phyloP scores from a whole-genome alignment of 2,797 vertebrate species.

The Euphonia xanthogaster region DNA sequence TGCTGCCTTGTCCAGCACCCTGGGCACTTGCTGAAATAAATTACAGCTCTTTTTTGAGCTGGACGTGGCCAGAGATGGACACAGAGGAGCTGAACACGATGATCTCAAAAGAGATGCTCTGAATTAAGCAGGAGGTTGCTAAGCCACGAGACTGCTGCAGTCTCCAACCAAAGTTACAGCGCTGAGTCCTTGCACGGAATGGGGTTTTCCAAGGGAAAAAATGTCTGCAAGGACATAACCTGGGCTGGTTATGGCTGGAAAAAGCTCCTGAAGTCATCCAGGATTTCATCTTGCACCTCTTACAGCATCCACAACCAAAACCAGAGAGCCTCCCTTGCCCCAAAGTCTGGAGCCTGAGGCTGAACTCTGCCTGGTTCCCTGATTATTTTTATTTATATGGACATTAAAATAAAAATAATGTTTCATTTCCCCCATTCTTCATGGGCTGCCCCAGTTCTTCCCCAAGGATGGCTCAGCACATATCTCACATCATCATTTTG shows the following conservation, averaged over 20 bases:
- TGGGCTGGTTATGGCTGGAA: background rate
- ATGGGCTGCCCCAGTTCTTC: background rate
- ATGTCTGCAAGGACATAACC: background rate
- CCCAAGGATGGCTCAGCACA: background rate
- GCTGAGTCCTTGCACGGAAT: background rate
- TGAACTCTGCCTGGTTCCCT: background rate
- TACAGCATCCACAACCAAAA: background rate
- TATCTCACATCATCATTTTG: background rate
- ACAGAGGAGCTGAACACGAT: background rate
- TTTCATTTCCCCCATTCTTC: background rate
- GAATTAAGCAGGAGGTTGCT: background rate
- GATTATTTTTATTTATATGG: background rate
- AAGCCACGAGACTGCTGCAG: background rate
- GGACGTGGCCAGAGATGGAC: background rate
- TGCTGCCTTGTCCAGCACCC: background rate
- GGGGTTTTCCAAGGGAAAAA: background rate
- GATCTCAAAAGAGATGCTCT: background rate
- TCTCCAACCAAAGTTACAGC: background rate
- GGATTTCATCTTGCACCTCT: background rate
- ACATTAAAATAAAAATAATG: background rate
- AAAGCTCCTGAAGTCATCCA: background rate
- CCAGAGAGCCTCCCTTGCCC: background rate
- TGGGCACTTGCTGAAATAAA: background rate
- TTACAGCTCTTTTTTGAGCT: background rate
- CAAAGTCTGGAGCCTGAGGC: background rate